Evolutionary conservation across 2,888 invertebrate genomes (phyloP).

Genomic region (Chrysotoxum bicinctum): DNA sequence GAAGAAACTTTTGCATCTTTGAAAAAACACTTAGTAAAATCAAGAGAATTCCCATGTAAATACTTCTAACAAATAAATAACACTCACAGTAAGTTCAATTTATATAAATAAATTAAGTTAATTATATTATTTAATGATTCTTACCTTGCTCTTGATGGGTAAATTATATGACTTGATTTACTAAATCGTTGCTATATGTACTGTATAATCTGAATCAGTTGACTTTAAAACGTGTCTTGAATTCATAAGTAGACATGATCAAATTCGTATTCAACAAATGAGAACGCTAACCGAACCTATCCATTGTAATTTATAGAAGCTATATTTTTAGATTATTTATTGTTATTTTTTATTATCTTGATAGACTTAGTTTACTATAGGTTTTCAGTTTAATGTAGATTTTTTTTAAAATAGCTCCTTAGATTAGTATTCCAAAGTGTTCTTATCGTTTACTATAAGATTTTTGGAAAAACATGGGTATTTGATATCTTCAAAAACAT

Average conservation of each 20-base stretch:
- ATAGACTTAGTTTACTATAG: background rate
- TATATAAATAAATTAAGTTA: background rate
- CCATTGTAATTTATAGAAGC: background rate
- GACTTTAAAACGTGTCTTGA: background rate
- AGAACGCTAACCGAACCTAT: background rate
- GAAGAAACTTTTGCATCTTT: too few species aligned
- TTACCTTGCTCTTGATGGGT: slow-evolving; percentile 3
- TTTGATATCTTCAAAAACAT: background rate
- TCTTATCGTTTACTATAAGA: background rate
- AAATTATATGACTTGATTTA: background rate
- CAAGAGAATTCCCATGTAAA: too few species aligned
- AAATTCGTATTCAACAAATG: background rate
- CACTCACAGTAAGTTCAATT: too few species aligned
- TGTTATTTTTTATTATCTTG: background rate
- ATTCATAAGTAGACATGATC: background rate
- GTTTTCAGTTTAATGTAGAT: background rate
- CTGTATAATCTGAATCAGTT: background rate
- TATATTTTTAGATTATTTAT: background rate
- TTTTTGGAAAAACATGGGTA: background rate
- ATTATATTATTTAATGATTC: background rate
- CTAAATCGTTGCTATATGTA: background rate
- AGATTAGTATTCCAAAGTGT: background rate
- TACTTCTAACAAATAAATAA: background rate
- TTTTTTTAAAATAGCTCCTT: background rate
- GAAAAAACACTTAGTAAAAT: too few species aligned